Evolutionary conservation across 2,888 invertebrate species (phyloP).

Genomic region (Sepiola atlantica): DNA sequence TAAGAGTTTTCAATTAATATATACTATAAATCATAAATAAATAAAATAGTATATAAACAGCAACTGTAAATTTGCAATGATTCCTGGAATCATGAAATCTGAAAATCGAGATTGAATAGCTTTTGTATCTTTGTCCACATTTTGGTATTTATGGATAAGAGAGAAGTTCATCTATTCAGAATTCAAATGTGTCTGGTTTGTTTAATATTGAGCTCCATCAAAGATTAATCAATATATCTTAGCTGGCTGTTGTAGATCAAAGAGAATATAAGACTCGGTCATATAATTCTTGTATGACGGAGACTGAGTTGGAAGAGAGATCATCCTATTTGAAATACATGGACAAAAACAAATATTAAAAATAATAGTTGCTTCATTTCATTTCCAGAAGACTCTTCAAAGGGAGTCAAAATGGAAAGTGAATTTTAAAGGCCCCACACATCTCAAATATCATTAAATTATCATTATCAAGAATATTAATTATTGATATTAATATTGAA

Average conservation of each 20-base stretch:
- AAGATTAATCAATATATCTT: not conserved
- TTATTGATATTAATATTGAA: too few relatives aligned
- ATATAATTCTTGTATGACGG: not conserved
- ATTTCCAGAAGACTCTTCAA: not conserved
- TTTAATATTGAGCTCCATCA: not conserved
- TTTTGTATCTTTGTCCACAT: not conserved
- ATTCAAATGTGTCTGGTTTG: not conserved
- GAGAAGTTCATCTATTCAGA: not conserved
- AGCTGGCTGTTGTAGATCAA: not conserved
- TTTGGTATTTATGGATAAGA: slow-evolving; percentile 15
- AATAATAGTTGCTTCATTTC: not conserved
- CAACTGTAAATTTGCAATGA: too few relatives aligned
- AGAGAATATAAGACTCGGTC: not conserved
- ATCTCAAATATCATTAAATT: not conserved
- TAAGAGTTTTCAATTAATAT: too few relatives aligned
- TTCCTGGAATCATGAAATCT: not conserved
- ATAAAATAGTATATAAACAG: too few relatives aligned
- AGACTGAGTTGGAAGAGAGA: not conserved
- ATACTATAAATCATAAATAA: too few relatives aligned
- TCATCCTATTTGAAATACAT: not conserved
- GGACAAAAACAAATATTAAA: not conserved
- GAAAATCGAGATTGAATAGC: not conserved
- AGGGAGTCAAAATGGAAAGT: not conserved
- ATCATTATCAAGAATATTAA: not conserved
- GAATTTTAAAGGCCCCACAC: not conserved